A percentile compares a stretch with the other conserved stretches of the same genome.
These are phyloP conservation scores for Stegophylla sp. DNA, from an alignment of 2,888 invertebrate species.

Conservation along the genomic window DNA sequence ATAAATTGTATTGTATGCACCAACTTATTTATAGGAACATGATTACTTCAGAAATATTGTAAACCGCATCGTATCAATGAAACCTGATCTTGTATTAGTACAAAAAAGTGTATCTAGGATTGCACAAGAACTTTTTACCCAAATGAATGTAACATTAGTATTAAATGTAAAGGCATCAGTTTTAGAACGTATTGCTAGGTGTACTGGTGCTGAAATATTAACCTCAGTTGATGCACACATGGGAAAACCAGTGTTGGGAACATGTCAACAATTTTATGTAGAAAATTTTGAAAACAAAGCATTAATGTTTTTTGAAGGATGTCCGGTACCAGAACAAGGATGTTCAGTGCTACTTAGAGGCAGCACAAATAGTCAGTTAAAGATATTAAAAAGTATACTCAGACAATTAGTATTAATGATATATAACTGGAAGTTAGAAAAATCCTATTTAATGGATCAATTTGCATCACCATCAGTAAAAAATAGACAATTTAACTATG, in stretches of 20 bases:
- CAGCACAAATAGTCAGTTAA: conserved; percentile 62
- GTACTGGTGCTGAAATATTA: conserved; percentile 83
- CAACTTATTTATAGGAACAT: conserved; percentile 70
- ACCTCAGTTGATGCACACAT: conserved; percentile 84
- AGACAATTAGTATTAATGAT: conserved; percentile 81
- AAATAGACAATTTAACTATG: not conserved
- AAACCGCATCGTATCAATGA: conserved; percentile 80
- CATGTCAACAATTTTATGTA: conserved; percentile 82
- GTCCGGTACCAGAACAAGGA: conserved; percentile 71
- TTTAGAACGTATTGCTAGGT: conserved; percentile 79
- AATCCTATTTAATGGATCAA: conserved; percentile 87
- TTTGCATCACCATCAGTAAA: conserved; percentile 73
- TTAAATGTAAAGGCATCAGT: conserved; percentile 83
- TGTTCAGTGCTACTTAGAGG: conserved; percentile 63
- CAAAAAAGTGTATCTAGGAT: conserved; percentile 72
- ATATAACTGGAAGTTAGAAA: conserved; percentile 92
- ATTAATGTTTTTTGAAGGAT: conserved; percentile 91
- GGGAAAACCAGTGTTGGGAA: conserved; percentile 80
- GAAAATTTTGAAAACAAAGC: conserved; percentile 76
- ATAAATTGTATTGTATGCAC: not conserved
- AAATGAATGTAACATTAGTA: conserved; percentile 83
- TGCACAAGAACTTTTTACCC: conserved; percentile 85
- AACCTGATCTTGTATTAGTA: conserved; percentile 87
- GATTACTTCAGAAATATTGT: conserved; percentile 86
- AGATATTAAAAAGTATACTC: conserved; percentile 82